A percentile compares a stretch with the other conserved stretches of the same genome.
Conservation (phyloP, 2,888 invertebrate species). For the Meliscaeva auricollis region DNA sequence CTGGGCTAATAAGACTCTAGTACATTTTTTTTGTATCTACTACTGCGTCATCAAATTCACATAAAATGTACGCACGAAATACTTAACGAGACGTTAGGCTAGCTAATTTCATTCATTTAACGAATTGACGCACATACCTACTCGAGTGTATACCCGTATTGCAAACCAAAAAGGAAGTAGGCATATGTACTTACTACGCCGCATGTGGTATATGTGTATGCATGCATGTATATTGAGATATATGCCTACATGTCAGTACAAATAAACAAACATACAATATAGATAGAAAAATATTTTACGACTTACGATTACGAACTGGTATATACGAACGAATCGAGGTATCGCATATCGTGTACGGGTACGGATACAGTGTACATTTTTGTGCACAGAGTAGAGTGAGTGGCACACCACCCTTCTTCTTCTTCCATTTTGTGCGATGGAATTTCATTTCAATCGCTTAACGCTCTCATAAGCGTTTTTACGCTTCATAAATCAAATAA, state of each 20-base stretch:
- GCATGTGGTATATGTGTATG: too few relatives aligned
- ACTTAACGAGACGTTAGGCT: neutral
- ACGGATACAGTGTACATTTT: neutral
- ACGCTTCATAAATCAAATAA: conserved; percentile 74
- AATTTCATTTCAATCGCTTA: conserved; percentile 65
- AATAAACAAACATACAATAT: neutral
- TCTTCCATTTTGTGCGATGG: conserved; percentile 61
- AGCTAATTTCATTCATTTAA: conserved; percentile 65
- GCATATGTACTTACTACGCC: neutral
- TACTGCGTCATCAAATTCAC: conserved; percentile 16
- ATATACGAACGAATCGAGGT: too few relatives aligned
- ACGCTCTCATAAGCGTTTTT: conserved; percentile 64
- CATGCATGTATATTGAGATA: neutral
- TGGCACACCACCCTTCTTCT: conserved; percentile 34
- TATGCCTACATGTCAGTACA: neutral
- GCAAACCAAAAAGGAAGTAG: conserved; percentile 49
- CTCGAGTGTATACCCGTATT: conserved; percentile 22
- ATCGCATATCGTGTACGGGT: too few relatives aligned
- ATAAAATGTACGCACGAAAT: conserved; percentile 22
- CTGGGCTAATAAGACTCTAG: neutral
- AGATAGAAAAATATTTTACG: conserved; percentile 20
- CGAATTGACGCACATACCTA: conserved; percentile 57
- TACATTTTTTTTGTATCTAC: neutral
- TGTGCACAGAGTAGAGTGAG: neutral
- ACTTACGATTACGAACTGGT: neutral